phyloP scores from a whole-genome alignment of 2,888 invertebrate genomes.

The Parnassius apollo region DNA sequence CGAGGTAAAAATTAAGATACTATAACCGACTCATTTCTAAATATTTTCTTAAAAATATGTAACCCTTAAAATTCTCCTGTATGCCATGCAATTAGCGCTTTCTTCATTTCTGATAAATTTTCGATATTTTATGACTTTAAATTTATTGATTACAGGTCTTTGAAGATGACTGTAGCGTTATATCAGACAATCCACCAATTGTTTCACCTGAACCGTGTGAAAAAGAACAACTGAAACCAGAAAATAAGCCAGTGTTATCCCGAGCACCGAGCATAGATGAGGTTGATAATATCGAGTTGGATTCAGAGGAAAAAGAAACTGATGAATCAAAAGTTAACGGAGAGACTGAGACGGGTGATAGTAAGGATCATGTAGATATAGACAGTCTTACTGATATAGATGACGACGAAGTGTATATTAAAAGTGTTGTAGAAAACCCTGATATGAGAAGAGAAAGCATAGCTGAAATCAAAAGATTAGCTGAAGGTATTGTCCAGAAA shows the following conservation, averaged over 20 bases:
- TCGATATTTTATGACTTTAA: no score
- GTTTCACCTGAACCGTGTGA: conserved; percentile 77
- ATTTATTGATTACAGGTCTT: conserved; percentile 61
- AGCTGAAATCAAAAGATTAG: conserved; percentile 73
- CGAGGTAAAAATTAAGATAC: conserved; percentile 42
- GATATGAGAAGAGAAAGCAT: conserved; percentile 73
- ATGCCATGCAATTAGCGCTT: no score
- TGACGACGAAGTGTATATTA: conserved; percentile 61
- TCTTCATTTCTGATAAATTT: no score
- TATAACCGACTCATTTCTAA: no score
- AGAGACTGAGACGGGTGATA: conserved; percentile 80
- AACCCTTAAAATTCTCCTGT: no score
- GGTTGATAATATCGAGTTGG: conserved; percentile 70
- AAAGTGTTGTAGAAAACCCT: conserved; percentile 70
- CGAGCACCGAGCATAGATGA: conserved; percentile 76
- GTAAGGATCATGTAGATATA: conserved; percentile 61
- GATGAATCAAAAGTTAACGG: conserved; percentile 67
- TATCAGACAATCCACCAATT: conserved; percentile 78
- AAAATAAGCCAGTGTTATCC: conserved; percentile 62
- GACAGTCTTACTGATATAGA: conserved; percentile 78
- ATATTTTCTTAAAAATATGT: no score
- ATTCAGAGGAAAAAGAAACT: conserved; percentile 60
- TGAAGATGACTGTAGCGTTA: conserved; percentile 80
- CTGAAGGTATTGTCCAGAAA: conserved; percentile 76
- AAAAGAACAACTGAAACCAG: conserved; percentile 61